These are phyloP conservation scores for Rhagologus leucostigma DNA, from an alignment of 2,113 vertebrate species.

Conservation along the genomic window DNA sequence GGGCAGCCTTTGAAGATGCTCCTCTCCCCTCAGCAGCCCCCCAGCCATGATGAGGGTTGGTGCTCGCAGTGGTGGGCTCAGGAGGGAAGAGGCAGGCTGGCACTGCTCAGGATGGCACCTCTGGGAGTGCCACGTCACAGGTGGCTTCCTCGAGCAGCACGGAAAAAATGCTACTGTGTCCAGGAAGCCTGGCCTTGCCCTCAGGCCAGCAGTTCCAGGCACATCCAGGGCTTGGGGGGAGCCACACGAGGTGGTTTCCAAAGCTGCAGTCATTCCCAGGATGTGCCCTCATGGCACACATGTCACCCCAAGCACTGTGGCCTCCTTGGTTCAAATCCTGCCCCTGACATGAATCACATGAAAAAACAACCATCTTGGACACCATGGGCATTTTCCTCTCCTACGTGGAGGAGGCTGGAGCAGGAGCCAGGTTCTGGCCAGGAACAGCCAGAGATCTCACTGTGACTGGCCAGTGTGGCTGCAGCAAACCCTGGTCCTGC, in stretches of 20 bases:
- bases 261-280: background rate
- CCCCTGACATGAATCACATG: background rate
- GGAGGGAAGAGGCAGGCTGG: background rate
- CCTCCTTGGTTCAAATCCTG: background rate
- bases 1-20: constrained; percentile 2
- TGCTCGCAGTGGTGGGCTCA: background rate
- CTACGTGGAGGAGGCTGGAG: background rate
- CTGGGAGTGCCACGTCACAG: background rate
- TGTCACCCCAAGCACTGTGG: fast-evolving
- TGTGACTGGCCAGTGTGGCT: background rate
- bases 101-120: background rate
- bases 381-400: background rate
- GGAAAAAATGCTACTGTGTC: background rate
- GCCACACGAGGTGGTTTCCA: background rate
- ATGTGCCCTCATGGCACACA: background rate
- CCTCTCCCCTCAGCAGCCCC: background rate
- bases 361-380: background rate
- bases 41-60: background rate
- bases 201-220: background rate
- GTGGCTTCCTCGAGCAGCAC: background rate
- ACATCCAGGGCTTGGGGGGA: background rate
- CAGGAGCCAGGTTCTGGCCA: background rate
- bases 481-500: background rate
- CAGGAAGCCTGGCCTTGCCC: background rate
- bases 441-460: background rate